A percentile compares a stretch with the other conserved stretches of the same genome.
These are phyloP conservation scores for Caenorhabditis sulstoni DNA, from an alignment of 2,888 invertebrate genomes.

Conservation along the genomic window DNA sequence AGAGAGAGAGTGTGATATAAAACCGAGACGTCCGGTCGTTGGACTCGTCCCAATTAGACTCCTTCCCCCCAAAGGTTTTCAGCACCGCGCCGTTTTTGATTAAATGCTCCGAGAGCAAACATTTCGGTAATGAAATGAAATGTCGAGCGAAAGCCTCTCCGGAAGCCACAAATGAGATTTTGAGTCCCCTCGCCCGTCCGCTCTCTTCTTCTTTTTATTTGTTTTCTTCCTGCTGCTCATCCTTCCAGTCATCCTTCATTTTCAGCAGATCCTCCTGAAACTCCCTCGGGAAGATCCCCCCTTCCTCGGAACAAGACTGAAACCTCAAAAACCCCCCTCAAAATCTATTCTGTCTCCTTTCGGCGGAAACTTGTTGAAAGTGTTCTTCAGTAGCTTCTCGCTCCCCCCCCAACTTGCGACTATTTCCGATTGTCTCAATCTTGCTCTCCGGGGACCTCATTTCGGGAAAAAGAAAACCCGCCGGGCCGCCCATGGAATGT, in stretches of 20 bases:
- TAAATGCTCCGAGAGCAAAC: constrained; percentile 34
- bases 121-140: constrained; percentile 33
- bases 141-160: not conserved
- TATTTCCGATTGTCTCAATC: too few species aligned
- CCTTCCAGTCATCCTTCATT: constrained; percentile 16
- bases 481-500: too few species aligned
- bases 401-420: too few species aligned
- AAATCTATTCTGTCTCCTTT: not conserved
- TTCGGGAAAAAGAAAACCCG: too few species aligned
- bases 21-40: too few species aligned
- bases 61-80: too few species aligned
- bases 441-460: not conserved
- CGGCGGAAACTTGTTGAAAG: too few species aligned
- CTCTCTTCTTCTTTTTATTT: constrained; percentile 19
- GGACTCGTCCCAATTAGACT: not conserved
- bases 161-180: constrained; percentile 24
- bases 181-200: not conserved
- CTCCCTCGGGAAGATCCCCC: not conserved
- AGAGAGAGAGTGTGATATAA: too few species aligned
- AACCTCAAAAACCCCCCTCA: not conserved
- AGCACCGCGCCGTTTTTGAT: not conserved
- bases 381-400: too few species aligned
- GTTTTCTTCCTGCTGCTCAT: constrained; percentile 25
- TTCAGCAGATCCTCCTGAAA: constrained; percentile 13
- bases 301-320: not conserved